Evolutionary conservation across 37 sponge, comb jelly and placozoan genomes (phyloP).

Genomic region (Ephydatia muelleri): DNA sequence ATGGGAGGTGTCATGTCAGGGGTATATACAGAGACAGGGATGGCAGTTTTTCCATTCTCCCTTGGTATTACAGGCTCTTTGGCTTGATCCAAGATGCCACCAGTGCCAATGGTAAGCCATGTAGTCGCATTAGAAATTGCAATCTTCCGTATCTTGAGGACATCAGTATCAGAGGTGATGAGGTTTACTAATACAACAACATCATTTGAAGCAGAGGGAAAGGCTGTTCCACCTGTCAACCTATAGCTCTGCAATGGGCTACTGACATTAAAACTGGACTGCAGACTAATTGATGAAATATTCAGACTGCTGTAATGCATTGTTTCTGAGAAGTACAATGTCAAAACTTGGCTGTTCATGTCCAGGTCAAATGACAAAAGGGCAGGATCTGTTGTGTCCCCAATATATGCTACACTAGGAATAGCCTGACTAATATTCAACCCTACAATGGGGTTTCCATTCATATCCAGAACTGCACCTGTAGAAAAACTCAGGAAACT

Average conservation of each 20-base stretch:
- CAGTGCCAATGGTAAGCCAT: slow-evolving; percentile 58
- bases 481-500: slow-evolving; percentile 49
- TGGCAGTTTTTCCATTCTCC: slow-evolving; percentile 42
- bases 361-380: slow-evolving; percentile 79
- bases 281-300: slow-evolving; percentile 55
- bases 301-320: slow-evolving; percentile 73
- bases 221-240: slow-evolving; percentile 55
- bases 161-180: slow-evolving; percentile 56
- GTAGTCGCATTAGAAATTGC: slow-evolving; percentile 40
- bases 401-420: slow-evolving; percentile 33
- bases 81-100: slow-evolving; percentile 67
- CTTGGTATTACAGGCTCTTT: slow-evolving; percentile 35
- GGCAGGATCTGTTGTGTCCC: slow-evolving; percentile 66
- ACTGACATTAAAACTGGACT: slow-evolving; percentile 31
- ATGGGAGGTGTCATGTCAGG: slow-evolving; percentile 64
- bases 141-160: slow-evolving; percentile 72
- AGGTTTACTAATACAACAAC: slow-evolving; percentile 46
- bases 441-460: slow-evolving; percentile 43
- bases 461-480: slow-evolving; percentile 78
- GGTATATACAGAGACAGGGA: slow-evolving; percentile 54
- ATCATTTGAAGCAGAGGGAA: slow-evolving; percentile 36
- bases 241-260: slow-evolving; percentile 23
- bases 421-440: slow-evolving; percentile 28
- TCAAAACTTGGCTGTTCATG: slow-evolving; percentile 64
- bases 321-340: slow-evolving; percentile 83